Base-by-base conservation (phyloP, 1,140 invertebrate genomes). In the Hetaerina americana region DNA sequence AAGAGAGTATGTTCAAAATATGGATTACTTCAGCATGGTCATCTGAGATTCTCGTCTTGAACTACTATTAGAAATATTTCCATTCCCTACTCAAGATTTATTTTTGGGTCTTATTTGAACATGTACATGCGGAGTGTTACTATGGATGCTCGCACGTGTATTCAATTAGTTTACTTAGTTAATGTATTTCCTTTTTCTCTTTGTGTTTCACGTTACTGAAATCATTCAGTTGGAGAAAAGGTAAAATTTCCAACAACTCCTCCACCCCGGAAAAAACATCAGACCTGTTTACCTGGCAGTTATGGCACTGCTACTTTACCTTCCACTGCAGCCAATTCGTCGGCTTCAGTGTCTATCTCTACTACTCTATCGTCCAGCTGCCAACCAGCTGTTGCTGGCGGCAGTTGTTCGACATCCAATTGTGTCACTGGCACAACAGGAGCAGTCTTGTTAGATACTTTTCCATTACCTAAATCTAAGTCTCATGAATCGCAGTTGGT, bases 401-500 rank as follows among this genome's bases (percentile, higher is more conserved):
- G 40, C 15, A 57, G 10, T n/a, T 18, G 2, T 10, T 1, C 22
- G 15, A 5, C 40, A 57, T 57, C 40, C 2, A 57, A 57, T 12
- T 57, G 40, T n/a, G 22, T 57, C 2, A 57, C 15, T 57, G 40
- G 2, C 10, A 18, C 40, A 5, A 18, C 40, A 5, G 40, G 40
- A 57, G 79, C 81, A 49, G 76, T 82, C 26, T 79, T 85, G 73
- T 81, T 85, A 70, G 85, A 88, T 75, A 79, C 82, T 27, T 86
- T 85, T 78, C 87, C 92, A 22, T 83, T 96, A 70, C 93, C 89
- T 27, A 95, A 95, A 82, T 96, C 93, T 71, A 92, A 93, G 77
- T 96, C 94, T 28, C 93, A 96, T 80, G 94, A 96, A 82, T 94
- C 92, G 10, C 93, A 96, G 79, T 84, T 96, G 26, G 90, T 87